Percentiles rank a stretch among this genome's conserved stretches.
Evolutionary conservation across 1,140 invertebrate species (phyloP).

Genomic region (Sitophilus oryzae): DNA sequence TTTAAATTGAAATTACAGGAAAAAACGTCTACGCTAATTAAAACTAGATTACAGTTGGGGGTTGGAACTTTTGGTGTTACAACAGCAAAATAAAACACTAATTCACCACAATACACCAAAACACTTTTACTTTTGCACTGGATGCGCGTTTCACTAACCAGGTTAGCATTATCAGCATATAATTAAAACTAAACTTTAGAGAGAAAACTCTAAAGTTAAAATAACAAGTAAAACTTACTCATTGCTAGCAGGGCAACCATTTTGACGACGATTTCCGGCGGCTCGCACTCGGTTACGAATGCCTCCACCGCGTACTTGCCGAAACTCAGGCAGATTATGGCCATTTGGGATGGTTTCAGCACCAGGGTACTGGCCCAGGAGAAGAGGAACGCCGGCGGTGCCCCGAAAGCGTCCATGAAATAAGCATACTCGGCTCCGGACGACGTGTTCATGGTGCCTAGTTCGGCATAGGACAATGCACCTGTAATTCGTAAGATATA

Average conservation of each 20-base stretch:
- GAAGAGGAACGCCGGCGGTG: constrained; percentile 84
- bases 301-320: constrained; percentile 91
- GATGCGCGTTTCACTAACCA: too few relatives aligned
- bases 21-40: too few relatives aligned
- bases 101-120: too few relatives aligned
- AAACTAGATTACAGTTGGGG: too few relatives aligned
- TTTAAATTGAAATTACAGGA: too few relatives aligned
- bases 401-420: constrained; percentile 84
- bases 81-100: too few relatives aligned
- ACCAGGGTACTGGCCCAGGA: constrained; percentile 84
- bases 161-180: too few relatives aligned
- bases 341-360: constrained; percentile 88
- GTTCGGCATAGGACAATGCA: constrained; percentile 85
- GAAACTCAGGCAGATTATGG: constrained; percentile 90
- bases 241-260: constrained; percentile 74
- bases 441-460: constrained; percentile 89
- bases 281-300: constrained; percentile 78
- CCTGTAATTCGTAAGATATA: constrained; percentile 52
- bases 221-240: too few relatives aligned
- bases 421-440: constrained; percentile 91
- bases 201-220: too few relatives aligned
- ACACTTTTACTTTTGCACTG: too few relatives aligned
- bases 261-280: constrained; percentile 68
- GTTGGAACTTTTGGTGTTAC: too few relatives aligned
- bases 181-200: too few relatives aligned